Evolutionary conservation across 2,113 vertebrate genomes (phyloP).

Genomic region (Phycodurus eques): DNA sequence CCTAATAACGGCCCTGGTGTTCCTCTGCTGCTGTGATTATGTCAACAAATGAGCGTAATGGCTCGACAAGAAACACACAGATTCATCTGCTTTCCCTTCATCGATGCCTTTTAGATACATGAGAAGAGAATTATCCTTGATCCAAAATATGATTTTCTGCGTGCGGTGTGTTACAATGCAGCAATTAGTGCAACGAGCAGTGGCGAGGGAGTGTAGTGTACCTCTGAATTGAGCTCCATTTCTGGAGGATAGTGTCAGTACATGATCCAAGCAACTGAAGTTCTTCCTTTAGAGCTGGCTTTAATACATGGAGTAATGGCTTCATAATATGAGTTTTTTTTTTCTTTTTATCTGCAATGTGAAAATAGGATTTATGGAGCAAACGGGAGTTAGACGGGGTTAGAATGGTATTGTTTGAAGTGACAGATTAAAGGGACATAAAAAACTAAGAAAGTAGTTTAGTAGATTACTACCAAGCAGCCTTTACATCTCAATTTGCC

Average conservation of each 20-base stretch:
- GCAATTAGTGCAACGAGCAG: conserved; percentile 36
- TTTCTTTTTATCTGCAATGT: conserved; percentile 16
- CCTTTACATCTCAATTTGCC: conserved; percentile 33
- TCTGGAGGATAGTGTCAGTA: conserved; percentile 31
- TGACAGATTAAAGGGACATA: background rate
- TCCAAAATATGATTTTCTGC: conserved; percentile 32
- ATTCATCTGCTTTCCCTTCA: conserved; percentile 11
- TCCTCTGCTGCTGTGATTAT: conserved; percentile 9
- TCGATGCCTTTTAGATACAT: conserved; percentile 26
- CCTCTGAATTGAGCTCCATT: conserved; percentile 36
- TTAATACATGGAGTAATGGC: conserved; percentile 48
- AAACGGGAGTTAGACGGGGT: conserved; percentile 3
- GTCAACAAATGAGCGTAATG: conserved; percentile 27
- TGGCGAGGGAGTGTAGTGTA: conserved; percentile 26
- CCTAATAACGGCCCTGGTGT: background rate
- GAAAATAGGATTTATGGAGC: conserved; percentile 35
- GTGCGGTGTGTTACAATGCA: conserved; percentile 20
- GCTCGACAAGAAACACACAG: conserved; percentile 34
- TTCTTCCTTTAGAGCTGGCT: conserved; percentile 27
- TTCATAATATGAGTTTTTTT: conserved; percentile 30
- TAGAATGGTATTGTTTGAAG: conserved; percentile 12
- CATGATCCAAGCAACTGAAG: conserved; percentile 27
- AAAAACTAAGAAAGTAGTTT: conserved; percentile 26
- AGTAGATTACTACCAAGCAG: conserved; percentile 17
- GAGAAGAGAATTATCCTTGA: conserved; percentile 28